Conservation (phyloP, 2,797 vertebrate genomes). For the Platyrinchus mystaceus region DNA sequence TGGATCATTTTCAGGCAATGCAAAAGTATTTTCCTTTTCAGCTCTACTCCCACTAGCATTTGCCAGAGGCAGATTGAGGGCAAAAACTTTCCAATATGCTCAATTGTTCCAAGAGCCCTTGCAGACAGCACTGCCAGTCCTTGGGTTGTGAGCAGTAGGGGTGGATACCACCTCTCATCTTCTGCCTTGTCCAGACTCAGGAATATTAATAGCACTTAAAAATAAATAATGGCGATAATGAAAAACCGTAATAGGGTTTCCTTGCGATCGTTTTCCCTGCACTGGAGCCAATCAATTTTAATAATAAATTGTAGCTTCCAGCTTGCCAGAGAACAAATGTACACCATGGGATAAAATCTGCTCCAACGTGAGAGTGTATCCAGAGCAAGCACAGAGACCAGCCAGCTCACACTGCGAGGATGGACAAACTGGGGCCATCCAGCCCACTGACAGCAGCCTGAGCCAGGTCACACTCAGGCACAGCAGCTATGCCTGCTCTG, state of each 20-base stretch:
- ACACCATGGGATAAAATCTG: not conserved
- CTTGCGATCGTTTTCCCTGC: constrained; percentile 43
- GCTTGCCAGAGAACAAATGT: constrained; percentile 46
- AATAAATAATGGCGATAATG: constrained; percentile 65
- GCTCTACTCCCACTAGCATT: not conserved
- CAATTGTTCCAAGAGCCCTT: not conserved
- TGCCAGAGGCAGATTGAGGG: not conserved
- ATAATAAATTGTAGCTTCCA: constrained; percentile 63
- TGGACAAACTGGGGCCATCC: not conserved
- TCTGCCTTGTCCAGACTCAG: constrained; percentile 9
- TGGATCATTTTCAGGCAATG: not conserved
- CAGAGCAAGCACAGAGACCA: not conserved
- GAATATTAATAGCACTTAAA: constrained; percentile 70
- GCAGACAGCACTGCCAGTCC: not conserved
- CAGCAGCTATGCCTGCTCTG: not conserved
- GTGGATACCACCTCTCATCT: constrained; percentile 10
- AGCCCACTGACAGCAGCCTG: not conserved
- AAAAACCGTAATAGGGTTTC: constrained; percentile 64
- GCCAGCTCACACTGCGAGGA: not conserved
- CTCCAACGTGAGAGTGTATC: not conserved
- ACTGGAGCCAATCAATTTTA: constrained; percentile 61
- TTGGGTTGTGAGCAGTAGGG: not conserved
- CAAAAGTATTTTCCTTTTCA: not conserved
- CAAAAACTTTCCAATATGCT: not conserved
- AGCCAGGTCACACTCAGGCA: not conserved